Base-by-base conservation (phyloP, 1,140 invertebrate genomes). In the Zaprionus lachaisei region DNA sequence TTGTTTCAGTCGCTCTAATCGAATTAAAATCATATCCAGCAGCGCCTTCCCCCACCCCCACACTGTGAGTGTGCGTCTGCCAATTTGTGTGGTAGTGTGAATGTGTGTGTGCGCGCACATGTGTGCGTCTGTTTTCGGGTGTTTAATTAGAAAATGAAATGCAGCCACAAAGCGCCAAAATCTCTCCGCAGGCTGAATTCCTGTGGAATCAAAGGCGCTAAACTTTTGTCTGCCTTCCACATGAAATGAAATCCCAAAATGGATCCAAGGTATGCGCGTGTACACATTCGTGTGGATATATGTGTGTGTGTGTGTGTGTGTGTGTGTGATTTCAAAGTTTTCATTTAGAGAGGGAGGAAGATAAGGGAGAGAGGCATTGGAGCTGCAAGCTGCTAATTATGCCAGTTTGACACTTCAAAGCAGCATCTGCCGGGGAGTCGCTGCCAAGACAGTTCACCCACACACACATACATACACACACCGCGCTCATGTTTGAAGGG, bases 21-120 rank as follows among this genome's bases (percentile, higher is more conserved):
- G 91, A 92, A 92, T 92, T 92, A 92, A 92, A 92, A 92, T 91
- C 91, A 86, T 78, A 92, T 81, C 89, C 81, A 82, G 80, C 81
- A 87, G 87, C 81, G 34, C 14, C 63, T 69, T 4, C 24, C 24
- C 31, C 37, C 37, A 0, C 24, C 31, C 37, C 44, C 55, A 26
- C 4, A 64, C 54, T 62, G 55, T 44, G 28, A 26, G 67, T 60
- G 20, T 26, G 41, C 26, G 70, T 51, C 31, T 47, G 24, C 28
- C 41, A 37, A 15, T 17, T 14, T n/a, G 28, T 17, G 41, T 61
- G 64, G 12, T 9, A 44, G 34, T 11, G 44, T 37, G 31, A 15
- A 17, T 57, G 34, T 20, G 12, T 54, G 63, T n/a, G 20, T 47
- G 26, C 41, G n/a, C n/a, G n/a, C 15, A n/a, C 1, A 14, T 44